These are phyloP conservation scores for Hippoglossus stenolepis DNA, from an alignment of 2,113 vertebrate species.

Conservation along the genomic window DNA sequence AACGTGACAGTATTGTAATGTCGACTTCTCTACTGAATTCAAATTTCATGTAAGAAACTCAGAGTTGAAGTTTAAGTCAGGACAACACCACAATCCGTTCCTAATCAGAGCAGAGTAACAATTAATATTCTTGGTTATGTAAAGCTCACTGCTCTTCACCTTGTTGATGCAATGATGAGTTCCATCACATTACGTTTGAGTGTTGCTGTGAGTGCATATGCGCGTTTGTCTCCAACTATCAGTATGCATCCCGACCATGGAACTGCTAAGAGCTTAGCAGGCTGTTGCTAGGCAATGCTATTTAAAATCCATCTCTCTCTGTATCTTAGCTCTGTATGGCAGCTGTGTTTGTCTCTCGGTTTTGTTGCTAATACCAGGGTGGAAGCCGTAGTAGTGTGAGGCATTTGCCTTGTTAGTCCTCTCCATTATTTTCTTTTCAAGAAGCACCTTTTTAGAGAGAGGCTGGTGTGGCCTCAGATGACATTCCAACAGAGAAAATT, in stretches of 20 bases:
- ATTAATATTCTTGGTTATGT: slow-evolving; percentile 18
- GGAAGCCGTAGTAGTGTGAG: slow-evolving; percentile 11
- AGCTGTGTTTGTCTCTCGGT: slow-evolving; percentile 59
- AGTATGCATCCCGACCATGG: slow-evolving; percentile 68
- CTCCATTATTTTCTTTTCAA: slow-evolving; percentile 33
- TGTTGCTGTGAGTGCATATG: slow-evolving; percentile 10
- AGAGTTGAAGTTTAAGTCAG: slow-evolving; percentile 1
- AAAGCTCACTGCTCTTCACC: slow-evolving; percentile 23
- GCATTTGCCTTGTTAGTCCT: slow-evolving; percentile 36
- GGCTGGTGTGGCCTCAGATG: slow-evolving; percentile 37
- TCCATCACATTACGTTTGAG: slow-evolving; percentile 46
- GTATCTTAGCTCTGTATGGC: slow-evolving; percentile 48
- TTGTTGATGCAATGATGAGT: slow-evolving; percentile 45
- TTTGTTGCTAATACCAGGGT: slow-evolving; percentile 24
- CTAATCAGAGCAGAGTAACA: slow-evolving; percentile 6
- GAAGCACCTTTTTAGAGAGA: slow-evolving; percentile 19
- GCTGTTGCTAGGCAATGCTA: slow-evolving; percentile 82
- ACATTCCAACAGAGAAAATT: slow-evolving; percentile 37
- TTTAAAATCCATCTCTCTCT: slow-evolving; percentile 68
- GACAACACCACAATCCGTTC: background rate
- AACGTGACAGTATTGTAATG: background rate
- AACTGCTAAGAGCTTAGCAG: slow-evolving; percentile 74
- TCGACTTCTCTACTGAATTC: background rate
- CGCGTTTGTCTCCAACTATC: slow-evolving; percentile 54
- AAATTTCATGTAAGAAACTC: background rate